These are phyloP conservation scores for Brachionichthys hirsutus DNA, from an alignment of 2,113 vertebrate genomes.

Conservation along the genomic window DNA sequence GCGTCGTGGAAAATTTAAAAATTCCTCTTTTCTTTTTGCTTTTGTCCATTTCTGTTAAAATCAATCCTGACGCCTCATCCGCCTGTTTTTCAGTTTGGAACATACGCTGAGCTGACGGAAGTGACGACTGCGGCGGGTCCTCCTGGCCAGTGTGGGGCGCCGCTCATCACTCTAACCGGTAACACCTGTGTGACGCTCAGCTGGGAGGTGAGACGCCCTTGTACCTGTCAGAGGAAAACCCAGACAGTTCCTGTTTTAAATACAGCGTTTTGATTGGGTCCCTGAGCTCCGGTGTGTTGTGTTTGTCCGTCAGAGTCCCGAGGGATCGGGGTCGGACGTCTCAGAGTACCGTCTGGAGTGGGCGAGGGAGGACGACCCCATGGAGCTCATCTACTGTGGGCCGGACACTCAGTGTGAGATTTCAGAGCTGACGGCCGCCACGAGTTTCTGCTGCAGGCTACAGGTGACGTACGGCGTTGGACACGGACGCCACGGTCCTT, in stretches of 20 bases:
- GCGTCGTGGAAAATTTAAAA: no score
- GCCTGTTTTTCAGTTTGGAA: slow-evolving; percentile 79
- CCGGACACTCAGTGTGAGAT: slow-evolving; percentile 87
- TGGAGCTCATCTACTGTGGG: slow-evolving; percentile 87
- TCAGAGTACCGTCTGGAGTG: slow-evolving; percentile 95
- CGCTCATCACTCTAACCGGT: slow-evolving; percentile 83
- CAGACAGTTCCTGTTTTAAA: not conserved
- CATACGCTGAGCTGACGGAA: slow-evolving; percentile 84
- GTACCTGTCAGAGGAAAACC: no score
- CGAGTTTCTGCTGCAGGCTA: slow-evolving; percentile 89
- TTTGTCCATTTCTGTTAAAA: no score
- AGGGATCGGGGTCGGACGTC: slow-evolving; percentile 91
- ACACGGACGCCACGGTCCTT: no score
- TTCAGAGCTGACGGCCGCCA: slow-evolving; percentile 83
- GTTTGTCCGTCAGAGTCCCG: slow-evolving; percentile 82
- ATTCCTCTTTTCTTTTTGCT: no score
- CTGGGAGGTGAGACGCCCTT: slow-evolving; percentile 91
- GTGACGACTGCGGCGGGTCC: slow-evolving; percentile 92
- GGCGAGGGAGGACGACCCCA: slow-evolving; percentile 86
- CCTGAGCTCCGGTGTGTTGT: not conserved
- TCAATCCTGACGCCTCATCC: not conserved
- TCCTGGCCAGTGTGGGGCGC: slow-evolving; percentile 88
- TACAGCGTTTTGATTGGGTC: not conserved
- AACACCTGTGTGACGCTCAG: slow-evolving; percentile 84
- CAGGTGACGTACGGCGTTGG: slow-evolving; percentile 60